Conservation (phyloP, 35 echinoderm and acorn worm species). For the Anneissia japonica region DNA sequence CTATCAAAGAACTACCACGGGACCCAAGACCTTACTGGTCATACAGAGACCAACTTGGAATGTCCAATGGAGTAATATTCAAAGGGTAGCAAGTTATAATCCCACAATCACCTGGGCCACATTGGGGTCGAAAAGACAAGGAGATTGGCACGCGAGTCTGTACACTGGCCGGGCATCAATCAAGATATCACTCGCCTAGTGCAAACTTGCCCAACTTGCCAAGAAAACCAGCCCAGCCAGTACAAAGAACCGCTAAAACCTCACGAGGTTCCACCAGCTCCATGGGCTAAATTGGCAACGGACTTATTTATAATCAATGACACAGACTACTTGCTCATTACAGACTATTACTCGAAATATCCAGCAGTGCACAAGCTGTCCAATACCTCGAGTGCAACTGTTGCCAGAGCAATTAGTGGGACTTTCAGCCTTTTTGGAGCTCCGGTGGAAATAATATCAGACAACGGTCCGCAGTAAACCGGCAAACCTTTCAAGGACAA, state of each 20-base stretch:
- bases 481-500: constrained; percentile 41
- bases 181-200: constrained; percentile 18
- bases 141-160: constrained; percentile 12
- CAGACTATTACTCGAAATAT: constrained; percentile 21
- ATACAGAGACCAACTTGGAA: neutral
- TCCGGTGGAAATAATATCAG: constrained; percentile 35
- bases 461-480: constrained; percentile 51
- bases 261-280: constrained; percentile 15
- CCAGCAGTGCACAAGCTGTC: constrained; percentile 5
- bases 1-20: constrained; percentile 10
- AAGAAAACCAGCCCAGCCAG: constrained; percentile 16
- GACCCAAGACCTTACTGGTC: constrained; percentile 23
- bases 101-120: constrained; percentile 21
- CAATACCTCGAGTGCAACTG: neutral
- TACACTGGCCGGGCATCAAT: constrained; percentile 35
- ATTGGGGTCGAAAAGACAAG: constrained; percentile 36
- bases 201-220: neutral
- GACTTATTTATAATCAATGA: neutral
- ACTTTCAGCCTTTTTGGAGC: constrained; percentile 56
- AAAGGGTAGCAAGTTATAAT: neutral
- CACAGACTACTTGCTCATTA: constrained; percentile 8
- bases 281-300: constrained; percentile 16
- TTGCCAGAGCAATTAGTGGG: constrained; percentile 5
- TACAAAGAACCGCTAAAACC: constrained; percentile 27
- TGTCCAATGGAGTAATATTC: constrained; percentile 18